Base-by-base conservation (phyloP, 2,113 vertebrate species). In the Rallus limicola region DNA sequence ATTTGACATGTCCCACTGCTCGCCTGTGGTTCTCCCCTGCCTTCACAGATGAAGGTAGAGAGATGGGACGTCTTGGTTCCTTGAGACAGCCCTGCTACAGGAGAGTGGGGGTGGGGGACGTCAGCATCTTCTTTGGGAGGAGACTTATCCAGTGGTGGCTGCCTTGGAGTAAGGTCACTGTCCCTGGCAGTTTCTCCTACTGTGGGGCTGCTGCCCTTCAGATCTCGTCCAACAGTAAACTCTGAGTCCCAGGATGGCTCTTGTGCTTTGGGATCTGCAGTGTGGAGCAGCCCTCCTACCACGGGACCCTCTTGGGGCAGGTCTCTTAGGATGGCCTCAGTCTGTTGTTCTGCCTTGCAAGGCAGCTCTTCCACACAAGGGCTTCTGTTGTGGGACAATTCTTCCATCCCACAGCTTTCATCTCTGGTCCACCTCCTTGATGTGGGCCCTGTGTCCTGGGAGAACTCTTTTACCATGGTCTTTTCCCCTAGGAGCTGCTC, bases 1-100 rank as follows among this genome's bases (percentile, higher is more conserved):
- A 14, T 34, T 16, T 83, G 95, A 21, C 21, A 90, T 52, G 94
- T 95, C 74, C 83, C 92, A 81, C 31, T 86, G 58, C 71, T 33
- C 1, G n/a, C 40, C 16, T 82, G 70, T 44, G 68, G 29, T 33
- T 76, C 55, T 83, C 26, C 38, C 31, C 13, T 0, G 0, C 44
- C 92, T 88, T 87, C 85, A 29, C 0, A 50, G 63, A 16, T 25
- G 11, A 40, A 38, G 56, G n/a, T 17, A 53, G 71, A 33, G 36
- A 67, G 67, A 21, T 0, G 15, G 29, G 42, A 75, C 1, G 1
- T 63, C 40, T 85, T 19, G 3, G 16, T 68, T 64, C 34, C 74
- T 75, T 59, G 85, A 71, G 82, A 67, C 28, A 75, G 24, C 31
- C 60, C 95, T 92, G 33, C 50, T 77, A 14, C 69, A 42, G 56